A percentile compares a stretch with the other conserved stretches of the same genome.
Conservation (phyloP, 2,113 vertebrate genomes). For the Bubo blakistoni region DNA sequence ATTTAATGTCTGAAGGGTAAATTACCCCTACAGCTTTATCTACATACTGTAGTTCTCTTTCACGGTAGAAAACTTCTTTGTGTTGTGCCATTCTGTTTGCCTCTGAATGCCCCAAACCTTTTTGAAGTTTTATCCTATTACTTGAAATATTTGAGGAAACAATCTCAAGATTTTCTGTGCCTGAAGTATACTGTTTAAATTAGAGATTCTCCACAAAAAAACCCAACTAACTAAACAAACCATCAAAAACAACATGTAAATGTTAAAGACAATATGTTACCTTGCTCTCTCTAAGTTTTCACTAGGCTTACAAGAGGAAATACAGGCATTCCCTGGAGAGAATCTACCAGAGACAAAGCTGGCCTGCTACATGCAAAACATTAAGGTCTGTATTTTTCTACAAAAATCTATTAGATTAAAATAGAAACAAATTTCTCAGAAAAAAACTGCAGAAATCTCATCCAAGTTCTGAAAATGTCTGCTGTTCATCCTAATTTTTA, state of each 20-base stretch:
- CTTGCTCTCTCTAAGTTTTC: not conserved
- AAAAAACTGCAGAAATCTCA: not conserved
- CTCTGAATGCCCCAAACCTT: not conserved
- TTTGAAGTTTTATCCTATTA: not conserved
- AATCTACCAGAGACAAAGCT: not conserved
- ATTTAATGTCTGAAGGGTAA: not conserved
- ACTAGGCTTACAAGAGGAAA: not conserved
- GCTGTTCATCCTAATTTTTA: not conserved
- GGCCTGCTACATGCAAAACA: not conserved
- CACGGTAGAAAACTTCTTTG: not conserved
- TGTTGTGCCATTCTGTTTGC: not conserved
- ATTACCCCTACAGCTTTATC: not conserved
- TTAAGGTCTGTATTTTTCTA: not conserved
- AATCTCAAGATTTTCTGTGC: not conserved
- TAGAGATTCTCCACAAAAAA: not conserved
- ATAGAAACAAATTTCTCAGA: not conserved
- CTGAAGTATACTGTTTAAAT: not conserved
- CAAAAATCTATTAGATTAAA: not conserved
- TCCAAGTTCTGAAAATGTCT: not conserved
- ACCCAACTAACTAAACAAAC: not conserved
- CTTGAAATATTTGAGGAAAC: not conserved
- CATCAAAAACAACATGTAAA: not conserved
- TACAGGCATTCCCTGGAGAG: not conserved
- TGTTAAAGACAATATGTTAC: not conserved
- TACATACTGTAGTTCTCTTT: not conserved